Conservation (phyloP, 2,113 vertebrate genomes). For the Chloroceryle aenea region DNA sequence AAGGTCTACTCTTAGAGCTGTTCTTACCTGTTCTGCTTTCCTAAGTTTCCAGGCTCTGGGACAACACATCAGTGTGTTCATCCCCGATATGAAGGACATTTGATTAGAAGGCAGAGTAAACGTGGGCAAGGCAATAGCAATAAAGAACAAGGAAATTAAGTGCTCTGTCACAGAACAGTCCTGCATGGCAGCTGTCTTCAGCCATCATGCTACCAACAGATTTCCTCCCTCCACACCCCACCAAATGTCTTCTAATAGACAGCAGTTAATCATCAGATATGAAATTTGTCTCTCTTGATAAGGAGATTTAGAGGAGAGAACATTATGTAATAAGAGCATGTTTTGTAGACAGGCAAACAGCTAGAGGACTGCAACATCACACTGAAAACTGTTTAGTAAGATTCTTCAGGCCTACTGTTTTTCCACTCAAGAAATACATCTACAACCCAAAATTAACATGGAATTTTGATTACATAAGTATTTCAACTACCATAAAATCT, state of each 20-base stretch:
- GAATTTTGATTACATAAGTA: neutral
- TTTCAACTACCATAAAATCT: neutral
- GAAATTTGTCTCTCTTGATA: neutral
- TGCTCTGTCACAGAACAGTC: neutral
- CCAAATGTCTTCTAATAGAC: neutral
- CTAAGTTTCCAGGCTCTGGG: neutral
- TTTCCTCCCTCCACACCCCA: neutral
- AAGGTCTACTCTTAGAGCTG: neutral
- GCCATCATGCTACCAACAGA: fast-evolving
- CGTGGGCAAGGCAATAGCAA: neutral
- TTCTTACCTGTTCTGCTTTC: neutral
- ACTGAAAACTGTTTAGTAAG: neutral
- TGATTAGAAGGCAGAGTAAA: neutral
- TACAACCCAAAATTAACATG: neutral
- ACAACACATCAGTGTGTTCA: fast-evolving
- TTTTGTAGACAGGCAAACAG: neutral
- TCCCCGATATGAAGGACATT: neutral
- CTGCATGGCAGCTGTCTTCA: neutral
- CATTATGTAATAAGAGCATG: neutral
- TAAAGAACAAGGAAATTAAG: neutral
- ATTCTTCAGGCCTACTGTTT: neutral
- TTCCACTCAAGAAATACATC: neutral
- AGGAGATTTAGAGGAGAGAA: neutral
- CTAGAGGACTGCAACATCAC: neutral
- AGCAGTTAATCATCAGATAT: neutral